A percentile compares a stretch with the other conserved stretches of the same genome.
These are phyloP conservation scores for Coelopa pilipes DNA, from an alignment of 2,888 invertebrate genomes.

Conservation along the genomic window DNA sequence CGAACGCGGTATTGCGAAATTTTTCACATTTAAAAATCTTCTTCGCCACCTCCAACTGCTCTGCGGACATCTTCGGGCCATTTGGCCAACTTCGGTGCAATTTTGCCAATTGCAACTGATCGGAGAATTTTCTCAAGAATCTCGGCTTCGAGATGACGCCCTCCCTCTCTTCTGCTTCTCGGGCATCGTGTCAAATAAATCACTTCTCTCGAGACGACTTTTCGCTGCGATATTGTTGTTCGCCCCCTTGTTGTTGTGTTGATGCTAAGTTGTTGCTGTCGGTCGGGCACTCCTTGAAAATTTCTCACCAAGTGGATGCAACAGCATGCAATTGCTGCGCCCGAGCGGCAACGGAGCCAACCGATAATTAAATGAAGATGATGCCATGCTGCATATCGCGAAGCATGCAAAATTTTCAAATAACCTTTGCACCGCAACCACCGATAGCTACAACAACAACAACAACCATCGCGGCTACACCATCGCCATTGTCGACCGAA, in stretches of 20 bases:
- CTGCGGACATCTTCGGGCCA: background rate
- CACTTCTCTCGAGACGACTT: too few relatives aligned
- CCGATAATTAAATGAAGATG: slow-evolving; percentile 15
- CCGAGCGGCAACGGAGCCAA: background rate
- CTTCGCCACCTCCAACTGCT: background rate
- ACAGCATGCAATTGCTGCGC: too few relatives aligned
- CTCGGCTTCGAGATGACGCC: too few relatives aligned
- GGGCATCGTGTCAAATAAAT: too few relatives aligned
- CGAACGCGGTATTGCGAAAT: too few relatives aligned
- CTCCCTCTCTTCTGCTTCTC: too few relatives aligned
- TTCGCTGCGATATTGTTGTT: background rate
- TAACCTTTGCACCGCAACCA: slow-evolving; percentile 36
- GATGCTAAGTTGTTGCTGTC: background rate
- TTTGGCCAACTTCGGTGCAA: background rate
- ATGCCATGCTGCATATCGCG: background rate
- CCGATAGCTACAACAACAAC: slow-evolving; percentile 35
- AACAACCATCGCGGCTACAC: slow-evolving; percentile 40
- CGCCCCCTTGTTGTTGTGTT: background rate
- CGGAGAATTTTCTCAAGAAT: too few relatives aligned
- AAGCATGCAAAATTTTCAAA: slow-evolving; percentile 4
- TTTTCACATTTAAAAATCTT: too few relatives aligned
- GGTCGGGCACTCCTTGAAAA: background rate
- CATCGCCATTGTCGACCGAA: slow-evolving; percentile 52
- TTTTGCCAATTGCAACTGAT: too few relatives aligned
- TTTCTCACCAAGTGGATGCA: background rate